A percentile compares a stretch with the other conserved stretches of the same genome.
Evolutionary conservation across 2,113 vertebrate genomes (phyloP).

Genomic region (Callipepla californica): DNA sequence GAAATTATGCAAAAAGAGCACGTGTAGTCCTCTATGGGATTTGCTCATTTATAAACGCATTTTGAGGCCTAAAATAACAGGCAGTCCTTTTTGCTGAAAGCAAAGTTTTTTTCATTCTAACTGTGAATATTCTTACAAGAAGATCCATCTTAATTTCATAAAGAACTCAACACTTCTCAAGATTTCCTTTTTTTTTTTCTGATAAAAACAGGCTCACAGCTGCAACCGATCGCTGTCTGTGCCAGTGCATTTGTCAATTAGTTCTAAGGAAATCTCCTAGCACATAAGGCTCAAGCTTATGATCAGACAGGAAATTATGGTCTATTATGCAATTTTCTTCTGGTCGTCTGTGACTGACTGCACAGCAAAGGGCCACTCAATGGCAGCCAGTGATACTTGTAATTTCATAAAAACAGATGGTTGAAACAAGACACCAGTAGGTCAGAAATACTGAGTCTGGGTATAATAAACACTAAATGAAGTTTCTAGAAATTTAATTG

Average conservation of each 20-base stretch:
- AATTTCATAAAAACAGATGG: conserved; percentile 21
- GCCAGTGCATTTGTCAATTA: conserved; percentile 43
- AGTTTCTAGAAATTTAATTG: neutral
- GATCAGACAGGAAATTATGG: conserved; percentile 55
- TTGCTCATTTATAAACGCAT: neutral
- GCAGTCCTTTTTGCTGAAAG: neutral
- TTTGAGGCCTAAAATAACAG: neutral
- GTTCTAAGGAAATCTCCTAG: conserved; percentile 9
- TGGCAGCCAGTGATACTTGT: conserved; percentile 17
- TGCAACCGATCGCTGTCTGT: conserved; percentile 24
- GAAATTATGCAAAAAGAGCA: neutral
- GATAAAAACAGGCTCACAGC: conserved; percentile 19
- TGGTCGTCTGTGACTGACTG: conserved; percentile 38
- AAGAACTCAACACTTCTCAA: conserved; percentile 10
- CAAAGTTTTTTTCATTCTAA: neutral
- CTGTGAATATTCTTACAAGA: neutral
- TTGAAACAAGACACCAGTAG: neutral
- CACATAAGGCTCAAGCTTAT: conserved; percentile 11
- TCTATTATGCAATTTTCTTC: conserved; percentile 52
- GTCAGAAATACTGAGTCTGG: neutral
- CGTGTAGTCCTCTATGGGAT: neutral
- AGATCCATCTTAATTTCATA: neutral
- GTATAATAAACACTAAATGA: neutral
- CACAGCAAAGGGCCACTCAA: conserved; percentile 31
- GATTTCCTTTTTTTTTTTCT: conserved; percentile 10